Conservation (phyloP, 2,797 vertebrate genomes). For the Urosaurus nigricauda region DNA sequence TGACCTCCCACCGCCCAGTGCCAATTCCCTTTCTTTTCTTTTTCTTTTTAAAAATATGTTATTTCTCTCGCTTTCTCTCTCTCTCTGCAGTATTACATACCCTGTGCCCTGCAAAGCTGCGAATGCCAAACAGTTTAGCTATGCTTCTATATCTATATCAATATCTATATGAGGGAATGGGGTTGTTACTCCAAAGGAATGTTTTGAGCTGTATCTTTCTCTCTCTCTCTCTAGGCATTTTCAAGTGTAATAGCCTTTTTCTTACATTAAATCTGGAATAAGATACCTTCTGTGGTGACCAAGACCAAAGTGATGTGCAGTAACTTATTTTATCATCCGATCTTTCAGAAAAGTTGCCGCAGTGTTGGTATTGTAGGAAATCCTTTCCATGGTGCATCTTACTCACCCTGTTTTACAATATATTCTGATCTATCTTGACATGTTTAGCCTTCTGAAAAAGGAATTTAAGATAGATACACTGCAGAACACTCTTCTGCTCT, state of each 20-base stretch:
- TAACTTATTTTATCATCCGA: constrained; percentile 34
- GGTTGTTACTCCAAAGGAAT: constrained; percentile 5
- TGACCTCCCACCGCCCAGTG: fast-evolving
- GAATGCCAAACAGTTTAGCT: constrained; percentile 40
- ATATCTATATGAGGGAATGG: constrained; percentile 27
- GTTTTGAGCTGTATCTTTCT: constrained; percentile 40
- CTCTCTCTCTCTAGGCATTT: constrained; percentile 30
- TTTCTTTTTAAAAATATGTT: background rate
- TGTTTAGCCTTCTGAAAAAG: constrained; percentile 66
- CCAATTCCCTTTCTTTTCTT: background rate
- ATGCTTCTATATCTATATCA: constrained; percentile 44
- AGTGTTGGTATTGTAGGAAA: constrained; percentile 73
- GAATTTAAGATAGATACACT: constrained; percentile 72
- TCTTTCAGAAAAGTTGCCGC: constrained; percentile 31
- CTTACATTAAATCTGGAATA: constrained; percentile 59
- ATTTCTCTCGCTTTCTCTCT: constrained; percentile 15
- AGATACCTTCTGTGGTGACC: constrained; percentile 53
- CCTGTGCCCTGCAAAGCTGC: constrained; percentile 8
- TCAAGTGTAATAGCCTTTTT: constrained; percentile 62
- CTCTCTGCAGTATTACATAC: constrained; percentile 29
- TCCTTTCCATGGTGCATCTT: constrained; percentile 70
- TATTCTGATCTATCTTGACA: constrained; percentile 63
- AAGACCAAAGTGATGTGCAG: constrained; percentile 64
- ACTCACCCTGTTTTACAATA: constrained; percentile 65
- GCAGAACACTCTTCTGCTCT: constrained; percentile 74